phyloP scores from a whole-genome alignment of 2,888 invertebrate species.

The Melanchra persicariae region DNA sequence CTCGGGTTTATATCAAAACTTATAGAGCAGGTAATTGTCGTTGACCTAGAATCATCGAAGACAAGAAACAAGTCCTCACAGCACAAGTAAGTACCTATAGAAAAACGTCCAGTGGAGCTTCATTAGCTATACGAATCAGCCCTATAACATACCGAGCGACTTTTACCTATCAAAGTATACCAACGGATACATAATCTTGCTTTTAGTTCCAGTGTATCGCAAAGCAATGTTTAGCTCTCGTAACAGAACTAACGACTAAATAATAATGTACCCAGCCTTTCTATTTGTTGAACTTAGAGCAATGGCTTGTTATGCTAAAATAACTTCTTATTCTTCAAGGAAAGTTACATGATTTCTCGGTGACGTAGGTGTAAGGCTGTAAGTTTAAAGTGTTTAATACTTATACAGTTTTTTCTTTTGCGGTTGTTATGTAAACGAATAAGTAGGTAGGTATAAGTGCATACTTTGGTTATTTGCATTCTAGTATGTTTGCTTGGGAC shows the following conservation, averaged over 20 bases:
- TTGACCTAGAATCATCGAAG: no score
- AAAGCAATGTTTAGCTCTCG: constrained; percentile 70
- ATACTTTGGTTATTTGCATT: constrained; percentile 13
- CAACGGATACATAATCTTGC: constrained; percentile 66
- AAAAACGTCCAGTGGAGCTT: no score
- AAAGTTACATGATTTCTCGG: constrained; percentile 32
- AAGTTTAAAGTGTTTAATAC: constrained; percentile 1
- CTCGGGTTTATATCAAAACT: no score
- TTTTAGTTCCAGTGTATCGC: constrained; percentile 72
- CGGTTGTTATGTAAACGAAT: constrained; percentile 3
- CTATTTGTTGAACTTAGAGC: constrained; percentile 52
- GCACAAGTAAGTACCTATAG: no score
- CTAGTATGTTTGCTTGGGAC: not conserved
- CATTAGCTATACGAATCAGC: constrained; percentile 8
- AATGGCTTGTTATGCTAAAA: constrained; percentile 58
- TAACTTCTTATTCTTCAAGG: constrained; percentile 38
- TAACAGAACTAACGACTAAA: constrained; percentile 56
- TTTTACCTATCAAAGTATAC: constrained; percentile 10
- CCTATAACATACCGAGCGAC: not conserved
- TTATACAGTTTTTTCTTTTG: constrained; percentile 10
- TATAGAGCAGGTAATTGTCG: no score
- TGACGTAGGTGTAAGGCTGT: constrained; percentile 2
- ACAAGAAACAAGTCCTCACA: no score
- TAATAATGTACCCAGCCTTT: constrained; percentile 53
- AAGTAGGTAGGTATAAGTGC: not conserved